These are phyloP conservation scores for Tadarida brasiliensis DNA, from an alignment of 2,797 vertebrate species.

Conservation along the genomic window DNA sequence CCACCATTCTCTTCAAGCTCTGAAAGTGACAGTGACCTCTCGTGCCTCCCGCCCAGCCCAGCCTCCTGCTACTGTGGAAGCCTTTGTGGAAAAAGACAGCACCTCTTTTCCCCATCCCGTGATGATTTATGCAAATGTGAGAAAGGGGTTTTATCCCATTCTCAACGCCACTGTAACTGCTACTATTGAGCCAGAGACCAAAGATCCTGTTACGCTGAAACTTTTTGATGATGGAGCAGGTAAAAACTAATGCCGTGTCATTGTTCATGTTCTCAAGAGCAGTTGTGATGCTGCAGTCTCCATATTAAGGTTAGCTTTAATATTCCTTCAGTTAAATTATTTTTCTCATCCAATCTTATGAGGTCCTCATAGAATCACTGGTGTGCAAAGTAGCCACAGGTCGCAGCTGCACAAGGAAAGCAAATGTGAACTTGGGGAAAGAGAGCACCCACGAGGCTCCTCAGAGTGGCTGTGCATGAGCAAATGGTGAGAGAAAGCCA, in stretches of 20 bases:
- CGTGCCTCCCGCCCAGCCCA: slow-evolving; percentile 67
- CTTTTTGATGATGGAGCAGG: slow-evolving; percentile 88
- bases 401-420: background rate
- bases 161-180: slow-evolving; percentile 85
- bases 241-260: slow-evolving; percentile 57
- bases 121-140: slow-evolving; percentile 84
- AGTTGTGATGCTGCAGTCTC: background rate
- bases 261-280: background rate
- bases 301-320: background rate
- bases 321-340: background rate
- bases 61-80: slow-evolving; percentile 80
- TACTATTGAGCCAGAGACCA: slow-evolving; percentile 80
- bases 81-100: slow-evolving; percentile 78
- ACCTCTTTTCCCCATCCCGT: slow-evolving; percentile 79
- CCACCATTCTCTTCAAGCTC: slow-evolving; percentile 71
- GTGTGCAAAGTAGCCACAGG: background rate
- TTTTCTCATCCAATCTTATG: background rate
- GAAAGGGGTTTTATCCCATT: slow-evolving; percentile 83
- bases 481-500: background rate
- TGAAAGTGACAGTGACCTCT: slow-evolving; percentile 85
- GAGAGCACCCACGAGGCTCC: background rate
- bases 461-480: background rate
- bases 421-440: background rate
- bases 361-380: background rate
- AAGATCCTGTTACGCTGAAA: slow-evolving; percentile 62